Percentiles rank a stretch among this genome's conserved stretches.
Conservation (phyloP, 1,140 invertebrate species). For the Lepidostoma basale region DNA sequence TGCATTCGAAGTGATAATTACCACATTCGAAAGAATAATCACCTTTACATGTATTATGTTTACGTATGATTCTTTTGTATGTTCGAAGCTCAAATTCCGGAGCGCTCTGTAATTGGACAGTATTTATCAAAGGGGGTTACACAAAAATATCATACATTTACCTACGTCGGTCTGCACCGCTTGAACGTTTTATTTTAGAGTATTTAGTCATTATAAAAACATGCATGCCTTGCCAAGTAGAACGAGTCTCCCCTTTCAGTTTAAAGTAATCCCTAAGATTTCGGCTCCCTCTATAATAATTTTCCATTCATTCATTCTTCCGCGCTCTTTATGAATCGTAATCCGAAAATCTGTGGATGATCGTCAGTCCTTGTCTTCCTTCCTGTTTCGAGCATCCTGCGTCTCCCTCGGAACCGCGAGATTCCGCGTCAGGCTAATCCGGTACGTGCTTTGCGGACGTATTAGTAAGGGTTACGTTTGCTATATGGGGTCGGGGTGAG, state of each 20-base stretch:
- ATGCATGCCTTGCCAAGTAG: too few relatives aligned
- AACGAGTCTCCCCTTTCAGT: constrained; percentile 28
- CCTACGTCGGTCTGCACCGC: too few relatives aligned
- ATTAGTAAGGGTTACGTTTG: not conserved
- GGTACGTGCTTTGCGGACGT: constrained; percentile 3
- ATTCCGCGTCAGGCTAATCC: constrained; percentile 25
- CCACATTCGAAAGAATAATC: too few relatives aligned
- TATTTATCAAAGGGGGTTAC: too few relatives aligned
- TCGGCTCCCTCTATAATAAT: constrained; percentile 58
- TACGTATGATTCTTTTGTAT: too few relatives aligned
- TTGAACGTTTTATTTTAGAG: too few relatives aligned
- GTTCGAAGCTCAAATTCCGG: too few relatives aligned
- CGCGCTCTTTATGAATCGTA: constrained; percentile 61
- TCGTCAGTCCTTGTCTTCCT: constrained; percentile 50
- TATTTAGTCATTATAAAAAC: too few relatives aligned
- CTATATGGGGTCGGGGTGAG: not conserved
- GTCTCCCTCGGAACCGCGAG: constrained; percentile 14
- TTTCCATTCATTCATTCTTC: constrained; percentile 59
- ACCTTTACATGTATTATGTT: too few relatives aligned
- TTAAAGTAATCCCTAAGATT: constrained; percentile 51
- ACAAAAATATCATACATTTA: too few relatives aligned
- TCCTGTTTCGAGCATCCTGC: constrained; percentile 36
- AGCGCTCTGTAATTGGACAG: too few relatives aligned
- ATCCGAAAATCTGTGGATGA: constrained; percentile 60
- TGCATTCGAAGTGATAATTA: too few relatives aligned